A percentile compares a stretch with the other conserved stretches of the same genome.
Conservation (phyloP, 2,797 vertebrate genomes). For the Falco columbarius region DNA sequence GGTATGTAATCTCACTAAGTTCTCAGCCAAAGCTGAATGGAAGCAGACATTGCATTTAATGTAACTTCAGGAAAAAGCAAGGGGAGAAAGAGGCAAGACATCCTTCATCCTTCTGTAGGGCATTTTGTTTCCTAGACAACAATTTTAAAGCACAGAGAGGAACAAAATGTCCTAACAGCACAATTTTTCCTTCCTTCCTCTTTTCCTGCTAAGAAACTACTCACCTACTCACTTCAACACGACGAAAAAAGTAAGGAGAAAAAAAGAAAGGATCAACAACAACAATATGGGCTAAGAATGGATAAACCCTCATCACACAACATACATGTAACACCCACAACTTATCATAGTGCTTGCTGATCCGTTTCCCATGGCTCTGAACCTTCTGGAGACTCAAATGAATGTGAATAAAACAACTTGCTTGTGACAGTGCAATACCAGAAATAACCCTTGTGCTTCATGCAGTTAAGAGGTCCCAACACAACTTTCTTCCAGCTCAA, state of each 20-base stretch:
- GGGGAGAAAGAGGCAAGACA: neutral
- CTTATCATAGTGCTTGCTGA: neutral
- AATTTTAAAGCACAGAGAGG: constrained; percentile 20
- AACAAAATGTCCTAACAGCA: constrained; percentile 49
- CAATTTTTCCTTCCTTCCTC: constrained; percentile 7
- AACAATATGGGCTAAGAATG: neutral
- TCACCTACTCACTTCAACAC: neutral
- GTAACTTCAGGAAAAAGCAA: neutral
- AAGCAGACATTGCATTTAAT: neutral
- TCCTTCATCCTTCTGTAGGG: constrained; percentile 42
- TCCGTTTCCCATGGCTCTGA: neutral
- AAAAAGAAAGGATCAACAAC: neutral
- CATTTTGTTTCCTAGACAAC: constrained; percentile 73
- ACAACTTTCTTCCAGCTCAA: neutral
- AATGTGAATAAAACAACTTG: neutral
- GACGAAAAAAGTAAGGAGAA: neutral
- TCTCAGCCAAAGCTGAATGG: neutral
- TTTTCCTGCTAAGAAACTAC: neutral
- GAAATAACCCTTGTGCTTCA: neutral
- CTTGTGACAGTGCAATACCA: neutral
- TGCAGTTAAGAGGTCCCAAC: neutral
- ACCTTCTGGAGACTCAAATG: neutral
- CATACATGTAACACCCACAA: neutral
- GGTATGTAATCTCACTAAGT: neutral
- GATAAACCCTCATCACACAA: neutral